Percentiles rank a stretch among this genome's conserved stretches.
phyloP scores from a whole-genome alignment of 2,113 vertebrate species.

The Phycodurus eques region DNA sequence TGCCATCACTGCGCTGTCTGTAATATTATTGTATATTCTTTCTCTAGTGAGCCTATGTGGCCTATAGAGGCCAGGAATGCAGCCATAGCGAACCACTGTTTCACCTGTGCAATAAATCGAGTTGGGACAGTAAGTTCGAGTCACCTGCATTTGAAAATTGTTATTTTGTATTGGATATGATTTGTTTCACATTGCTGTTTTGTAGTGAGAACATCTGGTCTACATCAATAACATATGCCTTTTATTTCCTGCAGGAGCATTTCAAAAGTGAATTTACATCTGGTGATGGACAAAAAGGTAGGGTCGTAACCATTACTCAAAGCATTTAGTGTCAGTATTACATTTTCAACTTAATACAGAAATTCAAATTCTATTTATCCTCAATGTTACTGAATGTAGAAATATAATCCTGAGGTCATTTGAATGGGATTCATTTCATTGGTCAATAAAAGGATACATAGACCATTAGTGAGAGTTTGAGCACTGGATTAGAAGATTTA shows the following conservation, averaged over 20 bases:
- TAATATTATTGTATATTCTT: slow-evolving; percentile 1
- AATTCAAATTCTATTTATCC: neutral
- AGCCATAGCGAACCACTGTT: slow-evolving; percentile 94
- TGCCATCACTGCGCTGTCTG: too few relatives aligned
- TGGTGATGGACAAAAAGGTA: slow-evolving; percentile 90
- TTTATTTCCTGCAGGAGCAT: slow-evolving; percentile 76
- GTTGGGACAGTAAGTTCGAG: slow-evolving; percentile 82
- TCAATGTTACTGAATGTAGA: too few relatives aligned
- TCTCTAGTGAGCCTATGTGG: slow-evolving; percentile 90
- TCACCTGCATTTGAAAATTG: too few relatives aligned
- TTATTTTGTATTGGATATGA: neutral
- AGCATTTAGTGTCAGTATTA: too few relatives aligned
- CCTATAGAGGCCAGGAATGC: slow-evolving; percentile 91
- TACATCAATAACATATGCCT: neutral
- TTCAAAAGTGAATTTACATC: slow-evolving; percentile 93
- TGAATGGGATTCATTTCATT: too few relatives aligned
- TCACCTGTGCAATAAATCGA: slow-evolving; percentile 93
- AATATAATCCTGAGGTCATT: too few relatives aligned
- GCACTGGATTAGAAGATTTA: too few relatives aligned
- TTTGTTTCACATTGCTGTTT: neutral
- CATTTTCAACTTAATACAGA: too few relatives aligned
- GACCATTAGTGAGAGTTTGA: too few relatives aligned
- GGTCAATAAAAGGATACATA: too few relatives aligned
- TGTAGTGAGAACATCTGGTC: neutral
- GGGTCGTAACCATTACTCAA: neutral